A percentile compares a stretch with the other conserved stretches of the same genome.
These are phyloP conservation scores for Psilopsiagon aymara DNA, from an alignment of 2,113 vertebrate genomes.

Conservation along the genomic window DNA sequence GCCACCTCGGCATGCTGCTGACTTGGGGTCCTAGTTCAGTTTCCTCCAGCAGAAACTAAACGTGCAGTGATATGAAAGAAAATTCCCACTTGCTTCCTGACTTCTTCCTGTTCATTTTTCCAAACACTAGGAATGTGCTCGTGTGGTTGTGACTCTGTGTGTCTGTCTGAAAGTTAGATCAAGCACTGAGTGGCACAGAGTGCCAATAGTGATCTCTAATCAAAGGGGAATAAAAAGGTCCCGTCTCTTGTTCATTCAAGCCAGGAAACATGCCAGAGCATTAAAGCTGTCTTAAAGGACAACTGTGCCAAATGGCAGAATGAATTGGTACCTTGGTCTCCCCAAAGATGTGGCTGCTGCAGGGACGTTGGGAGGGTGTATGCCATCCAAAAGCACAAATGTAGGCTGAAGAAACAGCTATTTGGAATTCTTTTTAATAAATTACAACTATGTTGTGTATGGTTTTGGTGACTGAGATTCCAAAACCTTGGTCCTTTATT, in stretches of 20 bases:
- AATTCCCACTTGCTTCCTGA: neutral
- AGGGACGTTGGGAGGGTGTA: neutral
- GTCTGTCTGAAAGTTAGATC: neutral
- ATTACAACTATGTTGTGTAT: neutral
- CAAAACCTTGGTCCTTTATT: neutral
- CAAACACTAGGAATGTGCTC: neutral
- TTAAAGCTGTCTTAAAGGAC: slow-evolving; percentile 18
- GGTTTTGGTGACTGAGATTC: neutral
- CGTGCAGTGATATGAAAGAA: neutral
- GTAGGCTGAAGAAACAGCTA: neutral
- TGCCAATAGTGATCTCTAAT: slow-evolving; percentile 49
- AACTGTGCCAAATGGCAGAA: neutral
- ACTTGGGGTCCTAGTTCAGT: neutral
- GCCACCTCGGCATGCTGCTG: neutral
- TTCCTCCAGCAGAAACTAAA: neutral
- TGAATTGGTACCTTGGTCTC: neutral
- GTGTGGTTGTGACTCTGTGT: slow-evolving; percentile 6
- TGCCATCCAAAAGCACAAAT: neutral
- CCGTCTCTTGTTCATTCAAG: slow-evolving; percentile 28
- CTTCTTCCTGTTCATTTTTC: slow-evolving; percentile 30
- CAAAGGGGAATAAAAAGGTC: slow-evolving; percentile 36
- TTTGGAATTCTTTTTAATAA: neutral
- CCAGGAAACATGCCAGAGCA: neutral
- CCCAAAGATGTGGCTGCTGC: neutral
- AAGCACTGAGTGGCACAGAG: slow-evolving; percentile 38